Evolutionary conservation across 2,113 vertebrate genomes (phyloP).

Genomic region (Boulengeromyrus knoepffleri): DNA sequence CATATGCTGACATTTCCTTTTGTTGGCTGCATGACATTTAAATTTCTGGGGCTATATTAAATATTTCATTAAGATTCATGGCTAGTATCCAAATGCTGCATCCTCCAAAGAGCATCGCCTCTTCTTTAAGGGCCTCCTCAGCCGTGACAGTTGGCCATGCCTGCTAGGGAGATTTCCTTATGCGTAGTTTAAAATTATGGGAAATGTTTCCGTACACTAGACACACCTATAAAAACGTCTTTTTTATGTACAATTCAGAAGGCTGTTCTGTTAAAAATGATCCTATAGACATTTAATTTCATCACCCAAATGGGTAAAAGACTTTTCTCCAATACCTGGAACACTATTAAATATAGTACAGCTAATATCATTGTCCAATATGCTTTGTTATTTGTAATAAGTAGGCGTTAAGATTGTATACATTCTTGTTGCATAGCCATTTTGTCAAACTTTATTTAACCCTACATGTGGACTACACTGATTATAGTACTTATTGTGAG

Average conservation of each 20-base stretch:
- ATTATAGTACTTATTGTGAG: neutral
- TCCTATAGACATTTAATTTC: neutral
- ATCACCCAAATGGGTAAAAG: neutral
- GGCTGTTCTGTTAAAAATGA: neutral
- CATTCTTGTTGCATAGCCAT: neutral
- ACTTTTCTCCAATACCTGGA: neutral
- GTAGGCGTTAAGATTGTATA: neutral
- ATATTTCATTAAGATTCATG: conserved; percentile 10
- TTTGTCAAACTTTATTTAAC: neutral
- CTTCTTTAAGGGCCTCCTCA: neutral
- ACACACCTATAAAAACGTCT: neutral
- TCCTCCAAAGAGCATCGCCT: neutral
- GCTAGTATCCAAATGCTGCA: neutral
- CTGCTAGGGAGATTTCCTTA: neutral
- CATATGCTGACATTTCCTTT: conserved; percentile 1
- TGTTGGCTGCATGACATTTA: conserved; percentile 7
- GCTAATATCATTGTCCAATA: neutral
- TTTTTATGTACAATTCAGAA: neutral
- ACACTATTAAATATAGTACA: neutral
- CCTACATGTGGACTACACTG: neutral
- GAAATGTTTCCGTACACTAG: neutral
- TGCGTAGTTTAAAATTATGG: neutral
- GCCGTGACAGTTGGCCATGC: neutral
- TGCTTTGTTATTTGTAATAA: neutral
- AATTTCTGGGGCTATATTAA: neutral